Evolutionary conservation across 2,797 vertebrate genomes (phyloP), one percentile per base, ranked within the genome.

Genomic region (Ibycter americanus): DNA sequence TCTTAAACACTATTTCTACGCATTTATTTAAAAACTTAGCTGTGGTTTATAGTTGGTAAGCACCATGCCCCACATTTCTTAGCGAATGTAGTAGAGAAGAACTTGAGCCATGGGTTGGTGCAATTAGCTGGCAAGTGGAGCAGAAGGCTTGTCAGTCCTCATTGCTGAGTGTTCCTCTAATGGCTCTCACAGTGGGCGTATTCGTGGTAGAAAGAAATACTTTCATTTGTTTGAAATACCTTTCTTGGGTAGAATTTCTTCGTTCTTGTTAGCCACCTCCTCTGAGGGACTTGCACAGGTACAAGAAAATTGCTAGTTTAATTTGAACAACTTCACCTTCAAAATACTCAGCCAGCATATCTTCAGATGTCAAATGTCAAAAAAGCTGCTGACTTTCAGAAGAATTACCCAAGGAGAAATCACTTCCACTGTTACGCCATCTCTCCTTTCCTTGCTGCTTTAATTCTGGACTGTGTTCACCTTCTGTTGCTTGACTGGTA

Each of bases 151-250:
- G 59, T 25, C 11, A 61, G 31, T 61, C 47, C 25, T 79, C 46
- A 5, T 11, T 86, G 62, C 58, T 34, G 36, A 58, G 26, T 56
- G 49, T 18, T 67, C 34, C 36, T 65, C 22, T n/a, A 12, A 46
- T 17, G 27, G 27, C 42, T 83, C 67, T 84, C 42, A 23, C 0
- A 12, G 29, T 55, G 40, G 19, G 29, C 0, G 0, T 63, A 22
- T 72, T 54, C 78, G 38, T 51, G 40, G 31, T 74, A 34, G 54
- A 70, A 70, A 68, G 6, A 56, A 34, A 36, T 27, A 15, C 4
- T 55, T 55, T 42, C 12, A 38, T 80, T 68, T 86, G 34, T 61
- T 74, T 73, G n/a, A 77, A 76, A 26, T 65, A 21, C 3, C 27
- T 34, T 59, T 59, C 17, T 4, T 7, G 46, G 4, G 14, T 54